phyloP scores from a whole-genome alignment of 2,888 invertebrate genomes.

The Trisateles emortualis region DNA sequence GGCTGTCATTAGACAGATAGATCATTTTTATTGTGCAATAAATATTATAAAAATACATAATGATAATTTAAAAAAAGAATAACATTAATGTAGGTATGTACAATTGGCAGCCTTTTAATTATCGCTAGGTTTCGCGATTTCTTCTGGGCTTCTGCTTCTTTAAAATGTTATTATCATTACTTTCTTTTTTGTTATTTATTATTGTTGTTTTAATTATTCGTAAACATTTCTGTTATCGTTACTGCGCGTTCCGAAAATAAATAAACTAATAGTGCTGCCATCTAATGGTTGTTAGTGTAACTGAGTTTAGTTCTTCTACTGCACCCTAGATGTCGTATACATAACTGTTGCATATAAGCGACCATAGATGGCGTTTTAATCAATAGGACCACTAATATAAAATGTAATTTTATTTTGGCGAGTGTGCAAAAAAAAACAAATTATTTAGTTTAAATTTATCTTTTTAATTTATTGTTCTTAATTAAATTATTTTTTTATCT shows the following conservation, averaged over 20 bases:
- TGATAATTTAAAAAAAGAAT: no score
- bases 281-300: conserved; percentile 5
- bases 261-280: conserved; percentile 17
- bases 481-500: conserved; percentile 23
- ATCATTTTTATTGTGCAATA: no score
- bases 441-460: conserved; percentile 23
- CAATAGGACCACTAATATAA: not conserved
- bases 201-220: no score
- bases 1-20: no score
- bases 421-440: no score
- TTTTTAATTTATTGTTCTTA: conserved; percentile 27
- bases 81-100: no score
- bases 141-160: no score
- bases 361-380: conserved; percentile 43
- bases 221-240: not conserved
- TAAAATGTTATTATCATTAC: no score
- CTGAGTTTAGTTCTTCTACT: conserved; percentile 12
- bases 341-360: conserved; percentile 23
- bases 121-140: no score
- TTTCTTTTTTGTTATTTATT: no score
- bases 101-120: no score
- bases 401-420: conserved; percentile 1
- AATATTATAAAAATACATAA: no score
- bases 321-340: conserved; percentile 23
- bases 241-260: not conserved